Evolutionary conservation across 2,888 invertebrate genomes (phyloP), one percentile per base, ranked within the genome.

Genomic region (Congeria kusceri): DNA sequence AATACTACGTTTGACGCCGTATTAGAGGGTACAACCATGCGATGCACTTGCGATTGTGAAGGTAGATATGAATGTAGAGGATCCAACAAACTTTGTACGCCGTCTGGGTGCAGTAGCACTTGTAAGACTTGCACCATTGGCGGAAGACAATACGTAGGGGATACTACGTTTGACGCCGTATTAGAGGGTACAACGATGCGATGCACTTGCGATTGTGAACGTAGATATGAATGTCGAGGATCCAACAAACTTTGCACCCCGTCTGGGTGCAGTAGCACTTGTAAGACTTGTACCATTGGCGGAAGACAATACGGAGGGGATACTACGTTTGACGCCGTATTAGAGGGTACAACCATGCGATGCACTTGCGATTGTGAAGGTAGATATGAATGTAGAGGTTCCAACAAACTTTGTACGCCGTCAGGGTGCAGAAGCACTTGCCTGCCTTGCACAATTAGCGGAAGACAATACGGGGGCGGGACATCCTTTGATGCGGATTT

Each of bases 241-340:
- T 62, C 68, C 11, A 53, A 29, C 5, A 63, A 57, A 20, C 62
- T 47, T 4, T 79, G 79, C 57, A 62, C 74, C 5, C 5, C 20
- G 0, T 44, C 53, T 11, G 75, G 74, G 23, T 79, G 79, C 27
- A 67, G 65, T 3, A 59, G 67, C n/a, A 71, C 62, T 13, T 89
- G 89, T 44, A 61, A 70, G 39, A 59, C 77, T 39, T 89, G 89
- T 61, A 72, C 75, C 15, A 86, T 88, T 0, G 78, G 83, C 13
- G 86, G 83, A 0, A 76, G 76, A 23, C 73, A 66, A 23, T 77
- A 79, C 57, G 65, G 73, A 3, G 86, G 86, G 20, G 53, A 67
- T 57, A 20, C 56, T 0, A 27, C 85, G 56, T 90, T 90, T 63
- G 57, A 64, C 5, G 70, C 77, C 28, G 20, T 23, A 13, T 39